phyloP scores from a whole-genome alignment of 1,140 invertebrate genomes.

The Matsumurasca onukii region DNA sequence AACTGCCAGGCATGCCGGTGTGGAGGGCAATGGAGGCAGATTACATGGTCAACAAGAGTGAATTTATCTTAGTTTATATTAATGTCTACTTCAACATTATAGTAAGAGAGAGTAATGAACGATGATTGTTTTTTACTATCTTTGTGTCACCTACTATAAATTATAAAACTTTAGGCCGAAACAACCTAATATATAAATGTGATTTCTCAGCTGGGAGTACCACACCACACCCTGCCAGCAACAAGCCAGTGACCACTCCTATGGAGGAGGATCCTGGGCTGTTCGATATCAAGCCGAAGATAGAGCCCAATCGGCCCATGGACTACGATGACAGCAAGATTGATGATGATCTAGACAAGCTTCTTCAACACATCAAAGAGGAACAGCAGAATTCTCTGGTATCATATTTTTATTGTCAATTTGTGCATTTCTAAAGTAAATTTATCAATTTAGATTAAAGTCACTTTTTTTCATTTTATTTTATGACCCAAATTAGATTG shows the following conservation, averaged over 20 bases:
- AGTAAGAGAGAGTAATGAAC: too few species aligned
- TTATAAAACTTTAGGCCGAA: background rate
- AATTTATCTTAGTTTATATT: too few species aligned
- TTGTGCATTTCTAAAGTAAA: background rate
- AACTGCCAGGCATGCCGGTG: too few species aligned
- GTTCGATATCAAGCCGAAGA: conserved; percentile 53
- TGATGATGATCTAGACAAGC: conserved; percentile 87
- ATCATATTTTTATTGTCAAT: conserved; percentile 4
- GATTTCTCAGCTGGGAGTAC: conserved; percentile 41
- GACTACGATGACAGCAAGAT: conserved; percentile 90
- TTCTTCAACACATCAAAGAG: conserved; percentile 89
- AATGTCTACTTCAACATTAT: too few species aligned
- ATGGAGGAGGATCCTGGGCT: conserved; percentile 60
- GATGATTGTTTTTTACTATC: too few species aligned
- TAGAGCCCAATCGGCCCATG: conserved; percentile 54
- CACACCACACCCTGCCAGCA: conserved; percentile 45
- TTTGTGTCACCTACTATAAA: too few species aligned
- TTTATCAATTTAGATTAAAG: background rate
- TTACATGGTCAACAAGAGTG: too few species aligned
- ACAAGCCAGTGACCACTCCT: conserved; percentile 49
- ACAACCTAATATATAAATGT: background rate
- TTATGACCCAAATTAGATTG: background rate
- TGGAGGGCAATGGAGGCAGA: too few species aligned
- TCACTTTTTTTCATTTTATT: background rate
- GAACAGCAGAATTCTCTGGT: conserved; percentile 83